A percentile compares a stretch with the other conserved stretches of the same genome.
These are phyloP conservation scores for Unio pictorum DNA, from an alignment of 2,888 invertebrate genomes.

Conservation along the genomic window DNA sequence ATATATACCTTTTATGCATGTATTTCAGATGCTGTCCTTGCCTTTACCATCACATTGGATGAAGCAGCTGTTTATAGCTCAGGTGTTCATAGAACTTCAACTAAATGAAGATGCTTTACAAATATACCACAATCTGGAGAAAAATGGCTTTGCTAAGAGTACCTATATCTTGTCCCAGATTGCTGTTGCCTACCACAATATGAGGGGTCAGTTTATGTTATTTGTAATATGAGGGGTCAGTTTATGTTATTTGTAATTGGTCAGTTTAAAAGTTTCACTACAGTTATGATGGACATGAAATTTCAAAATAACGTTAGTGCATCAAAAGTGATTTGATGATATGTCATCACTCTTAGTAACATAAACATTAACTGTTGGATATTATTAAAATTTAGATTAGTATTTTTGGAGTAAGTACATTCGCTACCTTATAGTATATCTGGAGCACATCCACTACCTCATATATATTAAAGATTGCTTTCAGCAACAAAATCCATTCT, in stretches of 20 bases:
- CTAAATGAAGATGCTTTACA: slow-evolving; percentile 91
- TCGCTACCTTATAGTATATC: too few species aligned
- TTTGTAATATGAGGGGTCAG: slow-evolving; percentile 77
- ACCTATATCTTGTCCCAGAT: slow-evolving; percentile 92
- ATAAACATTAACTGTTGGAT: too few species aligned
- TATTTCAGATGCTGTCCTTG: slow-evolving; percentile 71
- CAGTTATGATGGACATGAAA: not conserved
- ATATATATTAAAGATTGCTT: too few species aligned
- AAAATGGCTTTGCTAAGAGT: slow-evolving; percentile 88
- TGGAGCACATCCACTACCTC: too few species aligned
- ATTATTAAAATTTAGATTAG: too few species aligned
- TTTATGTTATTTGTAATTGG: not conserved
- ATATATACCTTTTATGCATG: slow-evolving; percentile 4
- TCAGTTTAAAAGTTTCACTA: not conserved
- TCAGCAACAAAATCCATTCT: too few species aligned
- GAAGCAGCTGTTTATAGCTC: slow-evolving; percentile 91
- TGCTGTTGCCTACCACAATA: slow-evolving; percentile 93
- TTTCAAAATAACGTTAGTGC: too few species aligned
- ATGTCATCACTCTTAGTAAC: too few species aligned
- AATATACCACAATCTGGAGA: slow-evolving; percentile 83
- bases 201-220: slow-evolving; percentile 76
- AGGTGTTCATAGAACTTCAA: slow-evolving; percentile 90
- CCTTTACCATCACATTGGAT: slow-evolving; percentile 91
- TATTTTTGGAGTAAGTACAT: too few species aligned
- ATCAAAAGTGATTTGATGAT: too few species aligned